These are phyloP conservation scores for Brenthis daphne DNA, from an alignment of 2,888 invertebrate genomes.

Conservation along the genomic window DNA sequence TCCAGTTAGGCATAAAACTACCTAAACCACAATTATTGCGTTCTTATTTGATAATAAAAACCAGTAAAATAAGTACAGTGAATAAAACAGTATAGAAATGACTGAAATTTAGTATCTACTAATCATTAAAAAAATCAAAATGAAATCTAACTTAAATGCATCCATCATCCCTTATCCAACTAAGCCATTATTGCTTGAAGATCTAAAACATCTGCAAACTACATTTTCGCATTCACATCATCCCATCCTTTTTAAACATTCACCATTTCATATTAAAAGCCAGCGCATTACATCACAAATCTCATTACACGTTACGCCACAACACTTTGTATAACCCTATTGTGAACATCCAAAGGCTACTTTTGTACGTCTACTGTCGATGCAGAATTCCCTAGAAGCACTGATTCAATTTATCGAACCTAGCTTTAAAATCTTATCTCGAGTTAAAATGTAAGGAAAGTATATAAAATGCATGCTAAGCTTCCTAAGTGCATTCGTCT, in stretches of 20 bases:
- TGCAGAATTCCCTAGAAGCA: slow-evolving; percentile 24
- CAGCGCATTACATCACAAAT: slow-evolving; percentile 26
- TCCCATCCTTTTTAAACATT: slow-evolving; percentile 18
- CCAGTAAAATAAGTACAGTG: too few species aligned
- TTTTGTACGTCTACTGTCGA: slow-evolving; percentile 17
- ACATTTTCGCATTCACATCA: slow-evolving; percentile 4
- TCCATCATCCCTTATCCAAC: neutral
- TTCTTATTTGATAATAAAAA: too few species aligned
- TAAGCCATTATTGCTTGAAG: neutral
- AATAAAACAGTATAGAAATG: too few species aligned
- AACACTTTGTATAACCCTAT: slow-evolving; percentile 17
- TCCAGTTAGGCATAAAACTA: too few species aligned
- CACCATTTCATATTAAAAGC: slow-evolving; percentile 29
- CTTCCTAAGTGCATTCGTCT: slow-evolving; percentile 30
- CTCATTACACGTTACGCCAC: slow-evolving; percentile 23
- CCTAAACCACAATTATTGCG: too few species aligned
- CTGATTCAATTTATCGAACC: slow-evolving; percentile 39
- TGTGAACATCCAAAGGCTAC: slow-evolving; percentile 5
- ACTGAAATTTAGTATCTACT: too few species aligned
- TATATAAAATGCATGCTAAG: slow-evolving; percentile 37
- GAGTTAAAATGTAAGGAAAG: slow-evolving; percentile 36
- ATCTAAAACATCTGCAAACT: slow-evolving; percentile 4
- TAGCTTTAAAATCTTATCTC: slow-evolving; percentile 32
- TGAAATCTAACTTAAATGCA: too few species aligned
- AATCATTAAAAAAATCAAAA: too few species aligned